Base-by-base conservation (phyloP, 2,113 vertebrate genomes). In the Corvus hawaiiensis region DNA sequence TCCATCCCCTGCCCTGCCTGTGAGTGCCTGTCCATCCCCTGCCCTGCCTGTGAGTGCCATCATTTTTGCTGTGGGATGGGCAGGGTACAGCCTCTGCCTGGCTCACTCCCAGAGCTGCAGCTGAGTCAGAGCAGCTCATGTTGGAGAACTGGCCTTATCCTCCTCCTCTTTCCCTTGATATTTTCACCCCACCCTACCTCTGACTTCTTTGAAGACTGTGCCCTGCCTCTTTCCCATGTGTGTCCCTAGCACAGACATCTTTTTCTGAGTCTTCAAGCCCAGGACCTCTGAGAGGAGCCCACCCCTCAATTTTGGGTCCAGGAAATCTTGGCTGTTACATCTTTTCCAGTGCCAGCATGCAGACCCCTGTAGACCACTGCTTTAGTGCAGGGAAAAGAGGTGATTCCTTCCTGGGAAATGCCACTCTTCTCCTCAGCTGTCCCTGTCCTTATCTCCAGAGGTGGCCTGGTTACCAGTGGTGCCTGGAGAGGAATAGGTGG, bases 201-300 rank as follows among this genome's bases (percentile, higher is more conserved):
- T 93, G 84, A 76, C 44, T 89, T 80, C 51, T 80, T 64, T 89
- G 63, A 76, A 76, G 30, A 15, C 39, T 59, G 19, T 33, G 7
- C 33, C 24, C 12, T n/a, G 27, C 32, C 12, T 63, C 28, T 80
- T 69, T 66, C 28, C 63, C 46, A 9, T 33, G 27, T 62, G 9
- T 51, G 28, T 17, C 22, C 17, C 6, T 83, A 52, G 37, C 33
- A 83, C 56, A 63, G n/a, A 19, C 48, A 27, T 62, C 0, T 0
- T 78, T 84, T 87, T 82, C 77, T 11, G 9, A 54, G n/a, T 82
- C 72, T 90, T 74, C 51, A 78, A 74, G 55, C 30, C 39, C 43
- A 69, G 46, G 37, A 35, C 35, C 26, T 68, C 54, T 59, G n/a
- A 14, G 32, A 75, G 43, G 37, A 72, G 32, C 46, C 30, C 37